Conservation (phyloP, 2,888 invertebrate species). For the Merodon equestris region DNA sequence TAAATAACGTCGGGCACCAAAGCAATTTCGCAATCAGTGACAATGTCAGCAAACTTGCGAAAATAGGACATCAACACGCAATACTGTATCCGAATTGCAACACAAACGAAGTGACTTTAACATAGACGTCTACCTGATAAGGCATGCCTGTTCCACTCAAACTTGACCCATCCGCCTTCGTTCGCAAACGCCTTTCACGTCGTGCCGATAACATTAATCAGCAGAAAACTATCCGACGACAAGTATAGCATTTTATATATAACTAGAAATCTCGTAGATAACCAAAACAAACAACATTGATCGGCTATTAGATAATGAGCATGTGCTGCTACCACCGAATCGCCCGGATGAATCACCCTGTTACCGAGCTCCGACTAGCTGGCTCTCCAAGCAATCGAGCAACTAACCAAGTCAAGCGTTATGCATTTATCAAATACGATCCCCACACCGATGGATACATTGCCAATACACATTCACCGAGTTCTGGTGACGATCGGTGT, state of each 20-base stretch:
- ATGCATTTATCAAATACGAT: slow-evolving; percentile 42
- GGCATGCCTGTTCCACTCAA: too few species aligned
- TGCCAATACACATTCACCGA: not conserved
- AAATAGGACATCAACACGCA: too few species aligned
- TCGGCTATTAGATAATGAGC: slow-evolving; percentile 57
- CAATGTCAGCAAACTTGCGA: too few species aligned
- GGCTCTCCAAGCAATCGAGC: not conserved
- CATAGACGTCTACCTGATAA: too few species aligned
- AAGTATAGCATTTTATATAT: not conserved
- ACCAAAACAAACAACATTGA: slow-evolving; percentile 30
- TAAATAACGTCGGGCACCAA: too few species aligned
- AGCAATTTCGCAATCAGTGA: too few species aligned
- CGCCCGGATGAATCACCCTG: slow-evolving; percentile 51
- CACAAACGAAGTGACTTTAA: too few species aligned
- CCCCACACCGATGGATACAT: slow-evolving; percentile 15
- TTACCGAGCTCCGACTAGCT: slow-evolving; percentile 33
- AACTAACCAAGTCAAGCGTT: slow-evolving; percentile 8
- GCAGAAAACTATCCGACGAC: slow-evolving; percentile 23
- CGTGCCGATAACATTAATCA: slow-evolving; percentile 30
- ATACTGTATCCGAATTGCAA: too few species aligned
- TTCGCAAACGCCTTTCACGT: slow-evolving; percentile 13
- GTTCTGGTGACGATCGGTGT: not conserved
- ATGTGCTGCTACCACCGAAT: slow-evolving; percentile 24
- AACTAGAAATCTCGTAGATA: slow-evolving; percentile 29
- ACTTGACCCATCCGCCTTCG: too few species aligned